Percentiles rank a stretch among this genome's conserved stretches.
phyloP scores from a whole-genome alignment of 2,113 vertebrate species.

The Motacilla tschutschensis region DNA sequence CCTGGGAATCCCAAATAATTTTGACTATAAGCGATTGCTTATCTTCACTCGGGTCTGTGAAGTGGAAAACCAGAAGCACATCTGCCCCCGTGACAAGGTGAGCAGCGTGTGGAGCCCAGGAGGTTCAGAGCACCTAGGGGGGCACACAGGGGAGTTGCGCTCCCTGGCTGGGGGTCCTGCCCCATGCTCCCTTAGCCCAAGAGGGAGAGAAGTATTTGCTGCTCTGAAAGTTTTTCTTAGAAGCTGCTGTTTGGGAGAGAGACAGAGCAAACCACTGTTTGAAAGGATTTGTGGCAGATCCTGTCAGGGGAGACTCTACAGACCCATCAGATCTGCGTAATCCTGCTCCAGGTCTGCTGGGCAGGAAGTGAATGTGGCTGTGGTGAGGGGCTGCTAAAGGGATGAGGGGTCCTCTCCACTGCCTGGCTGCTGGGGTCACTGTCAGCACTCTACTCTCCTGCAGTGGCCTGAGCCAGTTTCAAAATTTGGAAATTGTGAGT shows the following conservation, averaged over 20 bases:
- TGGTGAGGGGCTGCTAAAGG: background rate
- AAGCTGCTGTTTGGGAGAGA: background rate
- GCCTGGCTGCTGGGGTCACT: background rate
- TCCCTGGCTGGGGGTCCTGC: background rate
- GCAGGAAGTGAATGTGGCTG: background rate
- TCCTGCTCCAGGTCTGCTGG: background rate
- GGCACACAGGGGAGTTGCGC: fast-evolving
- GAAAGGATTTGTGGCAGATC: background rate
- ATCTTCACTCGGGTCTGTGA: slow-evolving; percentile 90
- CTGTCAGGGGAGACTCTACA: background rate
- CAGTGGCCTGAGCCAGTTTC: fast-evolving
- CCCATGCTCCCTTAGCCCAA: background rate
- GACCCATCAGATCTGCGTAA: fast-evolving
- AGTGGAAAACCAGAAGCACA: slow-evolving; percentile 75
- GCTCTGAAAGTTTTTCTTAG: background rate
- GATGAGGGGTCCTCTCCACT: background rate
- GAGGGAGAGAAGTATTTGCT: background rate
- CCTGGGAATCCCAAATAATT: slow-evolving; percentile 92
- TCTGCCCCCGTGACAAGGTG: slow-evolving; percentile 94
- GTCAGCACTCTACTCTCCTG: background rate
- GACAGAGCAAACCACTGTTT: background rate
- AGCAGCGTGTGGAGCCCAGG: fast-evolving
- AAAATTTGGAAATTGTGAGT: background rate
- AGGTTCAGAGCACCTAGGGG: background rate
- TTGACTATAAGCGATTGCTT: slow-evolving; percentile 87